Conservation (phyloP, 92 coral and sea anemone species). For the Phenganax marumi region DNA sequence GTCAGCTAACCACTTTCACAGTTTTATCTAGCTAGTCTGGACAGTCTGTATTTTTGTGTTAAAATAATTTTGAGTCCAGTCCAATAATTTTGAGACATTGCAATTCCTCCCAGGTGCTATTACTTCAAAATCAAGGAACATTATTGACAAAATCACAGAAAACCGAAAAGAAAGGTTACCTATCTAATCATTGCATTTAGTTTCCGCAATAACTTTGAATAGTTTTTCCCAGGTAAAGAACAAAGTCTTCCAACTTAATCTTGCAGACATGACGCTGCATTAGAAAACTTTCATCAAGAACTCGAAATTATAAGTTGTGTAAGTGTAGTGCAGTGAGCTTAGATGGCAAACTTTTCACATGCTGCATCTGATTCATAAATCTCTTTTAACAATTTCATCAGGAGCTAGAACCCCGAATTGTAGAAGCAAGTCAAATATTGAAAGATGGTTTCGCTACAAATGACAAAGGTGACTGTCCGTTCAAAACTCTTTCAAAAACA, state of each 20-base stretch:
- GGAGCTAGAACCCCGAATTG: constrained; percentile 94
- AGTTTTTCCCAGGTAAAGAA: background rate
- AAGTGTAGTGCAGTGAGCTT: constrained; percentile 49
- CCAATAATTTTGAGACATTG: background rate
- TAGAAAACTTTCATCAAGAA: constrained; percentile 95
- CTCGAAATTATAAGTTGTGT: constrained; percentile 91
- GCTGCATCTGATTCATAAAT: background rate
- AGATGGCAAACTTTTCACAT: background rate
- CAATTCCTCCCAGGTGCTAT: constrained; percentile 50
- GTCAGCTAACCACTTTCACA: no score
- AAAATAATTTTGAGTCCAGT: no score
- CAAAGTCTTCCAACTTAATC: background rate
- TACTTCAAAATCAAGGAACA: constrained; percentile 64
- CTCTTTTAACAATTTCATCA: background rate
- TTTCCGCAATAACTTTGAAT: background rate
- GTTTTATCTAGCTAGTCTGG: no score
- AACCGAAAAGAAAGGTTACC: constrained; percentile 82
- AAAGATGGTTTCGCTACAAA: constrained; percentile 75
- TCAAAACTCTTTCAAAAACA: no score
- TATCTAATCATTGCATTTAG: background rate
- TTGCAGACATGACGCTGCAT: constrained; percentile 71
- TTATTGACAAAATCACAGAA: constrained; percentile 77
- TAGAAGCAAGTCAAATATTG: constrained; percentile 80
- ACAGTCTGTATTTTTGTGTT: background rate
- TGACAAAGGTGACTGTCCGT: constrained; percentile 65